phyloP scores from a whole-genome alignment of 2,888 invertebrate species.

The Frankliniella fusca region DNA sequence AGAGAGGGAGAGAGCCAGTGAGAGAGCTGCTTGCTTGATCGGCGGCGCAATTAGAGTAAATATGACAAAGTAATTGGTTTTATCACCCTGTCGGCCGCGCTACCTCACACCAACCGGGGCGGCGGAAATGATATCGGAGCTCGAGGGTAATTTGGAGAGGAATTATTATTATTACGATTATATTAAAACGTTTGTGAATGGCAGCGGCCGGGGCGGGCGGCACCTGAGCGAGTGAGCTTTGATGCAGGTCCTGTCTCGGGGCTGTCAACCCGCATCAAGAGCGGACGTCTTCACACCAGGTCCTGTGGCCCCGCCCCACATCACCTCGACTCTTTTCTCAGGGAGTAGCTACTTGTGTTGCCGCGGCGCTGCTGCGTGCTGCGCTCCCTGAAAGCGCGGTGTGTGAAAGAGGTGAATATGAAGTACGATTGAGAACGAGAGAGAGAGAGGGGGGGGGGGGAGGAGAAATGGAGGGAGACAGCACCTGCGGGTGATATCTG shows the following conservation, averaged over 20 bases:
- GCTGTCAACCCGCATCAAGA: conserved; percentile 6
- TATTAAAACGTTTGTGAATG: background rate
- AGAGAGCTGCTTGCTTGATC: too few relatives aligned
- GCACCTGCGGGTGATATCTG: too few relatives aligned
- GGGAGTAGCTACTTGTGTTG: background rate
- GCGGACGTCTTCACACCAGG: background rate
- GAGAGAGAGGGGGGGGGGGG: too few relatives aligned
- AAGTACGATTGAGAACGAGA: too few relatives aligned
- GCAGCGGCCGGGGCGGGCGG: background rate
- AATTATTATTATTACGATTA: background rate
- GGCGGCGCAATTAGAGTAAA: too few relatives aligned
- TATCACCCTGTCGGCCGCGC: too few relatives aligned
- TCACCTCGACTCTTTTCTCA: background rate
- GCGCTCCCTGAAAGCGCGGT: background rate
- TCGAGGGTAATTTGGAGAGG: background rate
- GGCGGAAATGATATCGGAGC: background rate
- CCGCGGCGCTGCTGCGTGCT: background rate
- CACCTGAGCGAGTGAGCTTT: background rate
- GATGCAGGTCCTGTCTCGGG: background rate
- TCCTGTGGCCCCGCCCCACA: background rate
- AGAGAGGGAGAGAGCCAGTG: too few relatives aligned
- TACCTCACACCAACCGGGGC: background rate
- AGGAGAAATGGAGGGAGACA: too few relatives aligned
- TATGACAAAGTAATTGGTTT: too few relatives aligned
- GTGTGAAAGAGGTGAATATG: too few relatives aligned